Conservation (phyloP, 2,888 invertebrate species). For the Willowsia nigromaculata region DNA sequence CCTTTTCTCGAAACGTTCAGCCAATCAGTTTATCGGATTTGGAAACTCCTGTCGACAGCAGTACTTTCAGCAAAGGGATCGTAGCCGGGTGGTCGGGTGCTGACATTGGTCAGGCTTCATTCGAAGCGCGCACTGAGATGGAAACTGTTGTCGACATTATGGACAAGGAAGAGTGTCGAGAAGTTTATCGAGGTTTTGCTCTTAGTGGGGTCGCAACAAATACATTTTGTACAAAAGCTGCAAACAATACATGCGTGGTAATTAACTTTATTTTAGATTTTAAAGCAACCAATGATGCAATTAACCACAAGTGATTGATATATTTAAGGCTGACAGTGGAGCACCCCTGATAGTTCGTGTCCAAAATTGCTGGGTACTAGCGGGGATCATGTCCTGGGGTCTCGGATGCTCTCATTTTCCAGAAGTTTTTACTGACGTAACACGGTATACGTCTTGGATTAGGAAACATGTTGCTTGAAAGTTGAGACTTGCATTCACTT, state of each 20-base stretch:
- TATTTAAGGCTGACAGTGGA: constrained; percentile 78
- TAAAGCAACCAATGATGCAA: neutral
- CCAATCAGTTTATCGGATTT: constrained; percentile 61
- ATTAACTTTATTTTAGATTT: neutral
- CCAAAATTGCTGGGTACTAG: constrained; percentile 74
- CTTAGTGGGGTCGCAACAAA: constrained; percentile 59
- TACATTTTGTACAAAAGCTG: constrained; percentile 65
- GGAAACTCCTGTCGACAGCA: neutral
- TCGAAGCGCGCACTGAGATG: constrained; percentile 52
- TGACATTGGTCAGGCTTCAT: constrained; percentile 66
- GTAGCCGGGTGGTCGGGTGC: constrained; percentile 75
- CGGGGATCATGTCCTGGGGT: constrained; percentile 78
- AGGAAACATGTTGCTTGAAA: constrained; percentile 55
- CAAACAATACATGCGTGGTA: constrained; percentile 69
- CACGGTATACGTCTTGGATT: constrained; percentile 60
- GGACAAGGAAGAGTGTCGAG: constrained; percentile 65
- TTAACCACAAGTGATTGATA: neutral
- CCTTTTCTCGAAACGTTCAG: constrained; percentile 65
- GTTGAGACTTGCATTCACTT: too few relatives aligned
- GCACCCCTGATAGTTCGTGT: constrained; percentile 76
- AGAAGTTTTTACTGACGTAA: constrained; percentile 65
- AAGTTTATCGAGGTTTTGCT: constrained; percentile 67
- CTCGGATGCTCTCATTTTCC: constrained; percentile 78
- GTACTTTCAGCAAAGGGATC: constrained; percentile 59
- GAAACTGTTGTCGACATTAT: constrained; percentile 72